Evolutionary conservation across 1,140 invertebrate genomes (phyloP).

Genomic region (Helicoverpa zea): DNA sequence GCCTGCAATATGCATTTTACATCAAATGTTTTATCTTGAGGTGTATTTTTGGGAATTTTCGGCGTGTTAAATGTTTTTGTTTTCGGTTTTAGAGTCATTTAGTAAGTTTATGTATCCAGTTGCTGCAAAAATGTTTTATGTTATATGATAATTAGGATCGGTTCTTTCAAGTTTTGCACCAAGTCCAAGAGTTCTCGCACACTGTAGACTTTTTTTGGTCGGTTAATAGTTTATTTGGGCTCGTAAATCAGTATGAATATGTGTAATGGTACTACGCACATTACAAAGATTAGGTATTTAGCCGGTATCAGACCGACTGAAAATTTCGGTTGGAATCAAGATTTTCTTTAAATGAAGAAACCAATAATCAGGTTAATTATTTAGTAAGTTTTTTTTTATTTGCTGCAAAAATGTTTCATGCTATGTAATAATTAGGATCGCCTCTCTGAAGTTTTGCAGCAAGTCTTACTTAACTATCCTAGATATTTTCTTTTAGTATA

Average conservation of each 20-base stretch:
- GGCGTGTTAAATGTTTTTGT: conserved; percentile 40
- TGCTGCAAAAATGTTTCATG: too few species aligned
- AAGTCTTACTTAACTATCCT: not conserved
- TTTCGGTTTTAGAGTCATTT: not conserved
- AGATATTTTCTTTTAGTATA: not conserved
- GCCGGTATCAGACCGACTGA: too few species aligned
- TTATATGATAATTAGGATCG: conserved; percentile 1
- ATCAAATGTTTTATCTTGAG: conserved; percentile 54
- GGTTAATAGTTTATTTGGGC: too few species aligned
- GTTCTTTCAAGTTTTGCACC: not conserved
- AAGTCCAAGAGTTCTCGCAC: too few species aligned
- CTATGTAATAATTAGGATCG: not conserved
- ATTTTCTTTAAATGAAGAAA: too few species aligned
- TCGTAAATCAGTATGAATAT: too few species aligned
- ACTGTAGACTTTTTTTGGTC: too few species aligned
- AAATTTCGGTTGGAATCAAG: too few species aligned
- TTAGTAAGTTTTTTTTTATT: not conserved
- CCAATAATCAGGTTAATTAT: too few species aligned
- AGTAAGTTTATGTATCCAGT: not conserved
- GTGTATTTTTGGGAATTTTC: not conserved
- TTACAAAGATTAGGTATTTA: too few species aligned
- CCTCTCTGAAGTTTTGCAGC: not conserved
- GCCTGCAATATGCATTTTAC: conserved; percentile 78
- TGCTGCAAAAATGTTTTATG: not conserved
- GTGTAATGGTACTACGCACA: too few species aligned